Base-by-base conservation (phyloP, 2,797 vertebrate species). In the Megaceryle alcyon region DNA sequence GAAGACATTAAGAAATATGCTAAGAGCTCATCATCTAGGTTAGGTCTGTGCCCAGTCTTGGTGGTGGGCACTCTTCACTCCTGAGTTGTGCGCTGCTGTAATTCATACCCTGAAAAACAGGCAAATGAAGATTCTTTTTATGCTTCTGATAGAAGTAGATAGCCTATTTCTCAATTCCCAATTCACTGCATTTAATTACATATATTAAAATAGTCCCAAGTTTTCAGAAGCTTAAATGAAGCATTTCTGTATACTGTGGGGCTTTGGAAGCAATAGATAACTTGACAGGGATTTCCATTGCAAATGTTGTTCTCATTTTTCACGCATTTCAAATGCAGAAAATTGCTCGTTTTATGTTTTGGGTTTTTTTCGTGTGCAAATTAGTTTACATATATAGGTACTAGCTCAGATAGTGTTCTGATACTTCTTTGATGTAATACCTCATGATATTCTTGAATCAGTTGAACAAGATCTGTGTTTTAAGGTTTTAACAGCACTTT, bases 261-360 rank as follows among this genome's bases (percentile, higher is more conserved):
- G 46, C 63, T 94, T 91, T 79, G 82, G 77, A 91, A 94, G 78
- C 33, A 73, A 53, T 19, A 77, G 73, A 31, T 71, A 73, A 59
- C 66, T 73, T 86, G 92, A 70, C 66, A 86, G 86, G 73, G 56
- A 92, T 96, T 94, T 94, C 88, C 73, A 91, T 84, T 95, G 92
- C 89, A 97, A 93, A 93, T 87, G 71, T 86, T 94, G 63, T 54
- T 91, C 56, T 91, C 66, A 14, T 90, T 94, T 94, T 94, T 84
- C 79, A 66, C 39, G 56, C 63, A 57, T 80, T 94, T 86, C 77
- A 82, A 26, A 80, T 77, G 43, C 80, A 88, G 79, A 63, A 91
- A 92, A 61, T 70, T 60, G 44, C 73, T 84, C 13, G 3, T 39
- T 86, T 88, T 68, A 31, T 79, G 49, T 53, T 71, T 17, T 28